These are phyloP conservation scores for Drosophila sucinea DNA, from an alignment of 1,140 invertebrate genomes.

Conservation along the genomic window DNA sequence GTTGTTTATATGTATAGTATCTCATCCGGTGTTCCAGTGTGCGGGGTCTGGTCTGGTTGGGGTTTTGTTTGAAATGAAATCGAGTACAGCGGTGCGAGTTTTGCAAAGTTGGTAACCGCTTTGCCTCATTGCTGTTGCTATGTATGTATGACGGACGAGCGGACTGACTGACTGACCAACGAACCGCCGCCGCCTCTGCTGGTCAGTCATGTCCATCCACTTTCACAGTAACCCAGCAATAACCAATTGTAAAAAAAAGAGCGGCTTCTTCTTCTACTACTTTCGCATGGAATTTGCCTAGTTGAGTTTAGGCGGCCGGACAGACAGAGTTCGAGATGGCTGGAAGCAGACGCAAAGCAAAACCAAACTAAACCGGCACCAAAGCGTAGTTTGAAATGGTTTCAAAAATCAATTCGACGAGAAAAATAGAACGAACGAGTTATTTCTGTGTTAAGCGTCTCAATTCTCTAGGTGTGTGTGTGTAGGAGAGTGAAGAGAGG, in stretches of 20 bases:
- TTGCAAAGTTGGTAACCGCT: constrained; percentile 63
- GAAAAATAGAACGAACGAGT: constrained; percentile 80
- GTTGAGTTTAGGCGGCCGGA: constrained; percentile 31
- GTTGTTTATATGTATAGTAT: constrained; percentile 35
- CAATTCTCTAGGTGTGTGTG: constrained; percentile 47
- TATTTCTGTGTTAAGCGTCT: constrained; percentile 78
- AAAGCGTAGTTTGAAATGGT: constrained; percentile 73
- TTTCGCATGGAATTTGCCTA: constrained; percentile 67
- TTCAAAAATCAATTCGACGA: constrained; percentile 79
- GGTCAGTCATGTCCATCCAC: constrained; percentile 55
- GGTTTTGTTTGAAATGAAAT: constrained; percentile 64
- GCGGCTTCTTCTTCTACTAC: constrained; percentile 41
- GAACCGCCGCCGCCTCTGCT: constrained; percentile 53
- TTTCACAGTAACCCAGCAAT: constrained; percentile 64
- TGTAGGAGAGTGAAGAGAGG: constrained; percentile 13
- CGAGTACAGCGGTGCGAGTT: constrained; percentile 59
- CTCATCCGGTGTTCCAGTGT: constrained; percentile 36
- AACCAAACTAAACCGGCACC: constrained; percentile 51
- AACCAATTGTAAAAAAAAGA: constrained; percentile 48
- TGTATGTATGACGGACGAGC: not conserved
- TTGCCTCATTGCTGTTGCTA: constrained; percentile 53
- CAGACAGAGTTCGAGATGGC: constrained; percentile 47
- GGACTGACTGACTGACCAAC: constrained; percentile 5
- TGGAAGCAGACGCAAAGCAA: constrained; percentile 21
- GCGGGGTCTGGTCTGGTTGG: constrained; percentile 31